Evolutionary conservation across 2,797 vertebrate genomes (phyloP).

Genomic region (Liasis olivaceus): DNA sequence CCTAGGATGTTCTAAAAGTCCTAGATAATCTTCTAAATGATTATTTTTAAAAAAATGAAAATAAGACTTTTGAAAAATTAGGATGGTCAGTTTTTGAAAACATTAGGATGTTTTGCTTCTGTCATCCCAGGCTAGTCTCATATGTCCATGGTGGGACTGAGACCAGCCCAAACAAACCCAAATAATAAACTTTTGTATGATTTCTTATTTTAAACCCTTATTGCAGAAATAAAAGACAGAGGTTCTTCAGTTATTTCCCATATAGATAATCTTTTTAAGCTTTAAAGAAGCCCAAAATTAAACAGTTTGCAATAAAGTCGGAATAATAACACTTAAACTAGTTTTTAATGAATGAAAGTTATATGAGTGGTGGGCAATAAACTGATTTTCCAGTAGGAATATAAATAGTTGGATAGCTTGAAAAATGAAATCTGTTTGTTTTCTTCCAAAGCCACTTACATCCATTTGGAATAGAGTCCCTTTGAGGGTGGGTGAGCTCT

Average conservation of each 20-base stretch:
- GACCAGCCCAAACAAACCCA: background rate
- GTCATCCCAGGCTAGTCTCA: background rate
- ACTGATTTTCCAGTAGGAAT: background rate
- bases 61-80: background rate
- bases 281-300: background rate
- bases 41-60: background rate
- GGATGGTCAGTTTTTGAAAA: background rate
- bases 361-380: background rate
- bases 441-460: background rate
- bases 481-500: background rate
- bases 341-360: background rate
- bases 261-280: background rate
- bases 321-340: background rate
- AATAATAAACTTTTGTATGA: background rate
- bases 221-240: background rate
- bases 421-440: background rate
- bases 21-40: rapidly evolving
- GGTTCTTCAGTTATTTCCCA: background rate
- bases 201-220: background rate
- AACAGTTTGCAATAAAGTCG: background rate
- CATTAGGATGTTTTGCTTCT: background rate
- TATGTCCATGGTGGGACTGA: background rate
- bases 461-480: background rate
- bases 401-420: background rate
- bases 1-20: background rate